Evolutionary conservation across 2,113 vertebrate genomes (phyloP), one percentile per base, ranked within the genome.

Genomic region (Centropus unirufus): DNA sequence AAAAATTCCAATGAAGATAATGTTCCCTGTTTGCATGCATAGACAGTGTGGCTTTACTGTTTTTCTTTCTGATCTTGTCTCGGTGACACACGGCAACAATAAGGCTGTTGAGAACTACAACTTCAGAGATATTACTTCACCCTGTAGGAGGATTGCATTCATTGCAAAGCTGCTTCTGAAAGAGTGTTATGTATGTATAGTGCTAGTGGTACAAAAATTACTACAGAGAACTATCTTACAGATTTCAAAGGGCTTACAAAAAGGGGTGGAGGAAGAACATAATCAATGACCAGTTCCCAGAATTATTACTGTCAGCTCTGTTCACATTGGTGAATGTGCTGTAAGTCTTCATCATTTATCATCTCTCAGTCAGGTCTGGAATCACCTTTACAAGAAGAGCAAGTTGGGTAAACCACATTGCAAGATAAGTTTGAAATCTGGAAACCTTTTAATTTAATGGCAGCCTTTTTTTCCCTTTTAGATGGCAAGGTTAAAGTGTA

Each of bases 271-370:
- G 23, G 26, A 42, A 69, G 52, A 86, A 90, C 39, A 64, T 90
- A 95, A 69, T 94, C 70, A 97, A 95, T 88, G 34, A 46, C 83
- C 79, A 83, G 22, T 89, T 93, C 91, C 39, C 34, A 86, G 34
- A 87, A 64, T 42, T 77, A 49, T 96, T 93, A 93, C 57, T 23
- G 23, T 69, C 89, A 69, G 21, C 39, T 90, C 63, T 85, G 95
- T 80, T 51, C 81, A 30, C 40, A 89, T 88, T 96, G 77, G 73
- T 96, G 84, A 91, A 58, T 6, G 5, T 46, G 34, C 29, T 80
- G 49, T 82, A 49, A 74, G 21, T 87, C 87, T 77, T 70, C 87
- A 89, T 90, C 59, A 62, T 70, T 88, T 63, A 34, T 91, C 42
- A n/a, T 80, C 67, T 82, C n/a, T 89, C 42, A 32, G 11, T 49